phyloP scores from a whole-genome alignment of 1,140 invertebrate genomes.

The Aplysia californica region DNA sequence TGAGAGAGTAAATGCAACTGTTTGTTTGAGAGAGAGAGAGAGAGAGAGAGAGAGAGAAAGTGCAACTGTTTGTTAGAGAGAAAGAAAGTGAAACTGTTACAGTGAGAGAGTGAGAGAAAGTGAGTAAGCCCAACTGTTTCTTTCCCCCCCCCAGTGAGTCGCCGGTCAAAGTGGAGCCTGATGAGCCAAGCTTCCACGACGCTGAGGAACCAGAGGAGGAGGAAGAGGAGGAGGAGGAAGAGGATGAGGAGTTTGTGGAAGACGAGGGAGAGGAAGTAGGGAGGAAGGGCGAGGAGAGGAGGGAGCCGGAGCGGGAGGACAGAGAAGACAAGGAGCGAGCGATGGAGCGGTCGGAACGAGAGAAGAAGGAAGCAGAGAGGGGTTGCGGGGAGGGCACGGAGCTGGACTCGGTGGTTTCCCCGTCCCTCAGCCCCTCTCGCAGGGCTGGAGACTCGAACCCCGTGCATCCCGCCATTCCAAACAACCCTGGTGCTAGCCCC shows the following conservation, averaged over 20 bases:
- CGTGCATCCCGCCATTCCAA: slow-evolving; percentile 34
- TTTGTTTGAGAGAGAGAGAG: too few species aligned
- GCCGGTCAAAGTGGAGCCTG: neutral
- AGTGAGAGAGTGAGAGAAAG: too few species aligned
- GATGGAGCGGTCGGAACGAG: too few species aligned
- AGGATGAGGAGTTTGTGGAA: slow-evolving; percentile 6
- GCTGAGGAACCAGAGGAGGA: slow-evolving; percentile 12
- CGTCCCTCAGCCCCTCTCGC: slow-evolving; percentile 21
- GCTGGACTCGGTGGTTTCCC: slow-evolving; percentile 4
- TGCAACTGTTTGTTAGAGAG: too few species aligned
- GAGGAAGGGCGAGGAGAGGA: slow-evolving; percentile 1
- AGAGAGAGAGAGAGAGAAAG: too few species aligned
- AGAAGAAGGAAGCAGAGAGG: slow-evolving; percentile 31
- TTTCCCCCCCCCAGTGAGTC: too few species aligned
- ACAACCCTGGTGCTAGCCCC: slow-evolving; percentile 35
- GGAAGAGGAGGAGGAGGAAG: slow-evolving; percentile 20
- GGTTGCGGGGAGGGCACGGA: slow-evolving; percentile 24
- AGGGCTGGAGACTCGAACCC: slow-evolving; percentile 18
- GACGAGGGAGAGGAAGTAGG: slow-evolving; percentile 16
- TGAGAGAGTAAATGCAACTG: too few species aligned
- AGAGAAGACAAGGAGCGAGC: too few species aligned
- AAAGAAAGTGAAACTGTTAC: too few species aligned
- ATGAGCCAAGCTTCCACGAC: neutral
- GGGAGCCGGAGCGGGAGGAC: too few species aligned
- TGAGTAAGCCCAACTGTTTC: too few species aligned